A percentile compares a stretch with the other conserved stretches of the same genome.
Evolutionary conservation across 2,888 invertebrate genomes (phyloP).

Genomic region (Megamerina dolium): DNA sequence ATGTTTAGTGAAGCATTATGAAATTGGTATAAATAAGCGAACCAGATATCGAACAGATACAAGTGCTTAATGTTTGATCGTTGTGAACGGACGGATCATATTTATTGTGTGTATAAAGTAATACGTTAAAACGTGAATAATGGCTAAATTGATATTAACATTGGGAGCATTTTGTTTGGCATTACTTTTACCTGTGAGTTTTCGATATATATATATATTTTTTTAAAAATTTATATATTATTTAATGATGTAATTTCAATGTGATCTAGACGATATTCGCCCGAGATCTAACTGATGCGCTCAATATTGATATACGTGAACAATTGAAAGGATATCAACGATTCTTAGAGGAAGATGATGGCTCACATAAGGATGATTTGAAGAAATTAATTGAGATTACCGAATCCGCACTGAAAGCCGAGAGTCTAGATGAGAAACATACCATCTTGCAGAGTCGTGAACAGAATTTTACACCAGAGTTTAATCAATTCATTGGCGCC

Average conservation of each 20-base stretch:
- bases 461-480: conserved; percentile 27
- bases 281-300: conserved; percentile 24
- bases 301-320: conserved; percentile 30
- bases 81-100: no score
- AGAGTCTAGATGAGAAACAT: conserved; percentile 28
- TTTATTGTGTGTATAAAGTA: no score
- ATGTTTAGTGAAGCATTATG: no score
- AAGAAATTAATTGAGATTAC: conserved; percentile 30
- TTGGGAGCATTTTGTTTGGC: background rate
- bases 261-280: background rate
- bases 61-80: no score
- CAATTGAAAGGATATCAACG: conserved; percentile 28
- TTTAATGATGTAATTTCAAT: no score
- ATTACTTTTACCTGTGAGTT: background rate
- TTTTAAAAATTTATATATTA: no score
- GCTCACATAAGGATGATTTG: conserved; percentile 28
- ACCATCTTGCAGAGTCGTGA: conserved; percentile 22
- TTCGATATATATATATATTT: no score
- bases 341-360: conserved; percentile 25
- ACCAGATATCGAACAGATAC: no score
- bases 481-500: conserved; percentile 26
- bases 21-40: no score
- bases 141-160: background rate
- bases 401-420: conserved; percentile 28
- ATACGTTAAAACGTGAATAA: no score